These are phyloP conservation scores for Rhinopomastus cyanomelas DNA, from an alignment of 2,113 vertebrate genomes.

Conservation along the genomic window DNA sequence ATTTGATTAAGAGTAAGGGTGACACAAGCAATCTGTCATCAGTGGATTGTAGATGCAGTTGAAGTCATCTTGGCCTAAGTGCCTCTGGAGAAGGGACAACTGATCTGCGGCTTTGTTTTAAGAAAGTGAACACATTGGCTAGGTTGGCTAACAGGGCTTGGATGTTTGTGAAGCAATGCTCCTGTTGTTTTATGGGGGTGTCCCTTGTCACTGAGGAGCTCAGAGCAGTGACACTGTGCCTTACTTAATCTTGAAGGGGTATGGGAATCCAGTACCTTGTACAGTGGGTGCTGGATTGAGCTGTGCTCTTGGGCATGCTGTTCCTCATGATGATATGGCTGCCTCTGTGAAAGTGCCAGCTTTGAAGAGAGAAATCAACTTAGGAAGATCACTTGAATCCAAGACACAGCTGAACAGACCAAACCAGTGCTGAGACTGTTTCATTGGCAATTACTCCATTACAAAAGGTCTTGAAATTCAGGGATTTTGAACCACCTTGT, in stretches of 20 bases:
- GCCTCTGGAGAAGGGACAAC: not conserved
- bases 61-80: not conserved
- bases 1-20: not conserved
- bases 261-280: not conserved
- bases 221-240: accelerated
- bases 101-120: not conserved
- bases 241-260: not conserved
- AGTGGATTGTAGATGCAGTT: not conserved
- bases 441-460: not conserved
- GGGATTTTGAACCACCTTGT: not conserved
- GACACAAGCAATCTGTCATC: not conserved
- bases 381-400: not conserved
- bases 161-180: not conserved
- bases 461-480: not conserved
- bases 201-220: not conserved
- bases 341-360: not conserved
- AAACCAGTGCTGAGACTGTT: not conserved
- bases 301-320: not conserved
- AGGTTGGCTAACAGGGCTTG: not conserved
- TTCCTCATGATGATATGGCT: too few species aligned
- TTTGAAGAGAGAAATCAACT: not conserved
- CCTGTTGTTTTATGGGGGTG: not conserved
- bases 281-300: not conserved
- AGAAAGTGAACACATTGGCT: not conserved
- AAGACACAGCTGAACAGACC: not conserved